phyloP scores from a whole-genome alignment of 2,888 invertebrate genomes.

The Deroplatys truncata region DNA sequence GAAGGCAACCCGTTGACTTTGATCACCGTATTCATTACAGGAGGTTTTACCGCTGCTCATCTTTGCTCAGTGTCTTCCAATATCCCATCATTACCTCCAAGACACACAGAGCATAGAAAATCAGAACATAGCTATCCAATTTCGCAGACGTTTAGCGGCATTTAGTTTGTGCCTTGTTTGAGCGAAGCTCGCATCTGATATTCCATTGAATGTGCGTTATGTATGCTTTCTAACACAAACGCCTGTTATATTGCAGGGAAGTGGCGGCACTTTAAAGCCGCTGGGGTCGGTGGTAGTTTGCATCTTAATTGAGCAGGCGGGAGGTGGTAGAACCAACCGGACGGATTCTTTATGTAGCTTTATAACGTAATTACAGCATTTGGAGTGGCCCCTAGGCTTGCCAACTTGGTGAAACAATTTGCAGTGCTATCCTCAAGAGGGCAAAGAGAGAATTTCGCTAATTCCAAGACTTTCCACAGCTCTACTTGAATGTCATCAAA shows the following conservation, averaged over 20 bases:
- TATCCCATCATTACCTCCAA: not conserved
- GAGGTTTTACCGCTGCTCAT: not conserved
- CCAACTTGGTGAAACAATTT: not conserved
- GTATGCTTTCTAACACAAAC: not conserved
- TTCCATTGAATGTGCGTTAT: slow-evolving; percentile 1
- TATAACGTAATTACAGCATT: not conserved
- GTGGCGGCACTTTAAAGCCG: not conserved
- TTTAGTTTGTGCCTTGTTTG: not conserved
- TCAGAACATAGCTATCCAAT: not conserved
- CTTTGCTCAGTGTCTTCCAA: not conserved
- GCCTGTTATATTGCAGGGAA: not conserved
- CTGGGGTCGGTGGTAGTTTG: not conserved
- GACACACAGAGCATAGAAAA: not conserved
- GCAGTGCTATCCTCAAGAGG: not conserved
- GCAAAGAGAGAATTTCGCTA: not conserved
- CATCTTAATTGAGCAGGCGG: not conserved
- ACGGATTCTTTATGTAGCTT: not conserved
- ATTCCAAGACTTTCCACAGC: not conserved
- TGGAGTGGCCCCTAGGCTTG: not conserved
- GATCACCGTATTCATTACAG: not conserved
- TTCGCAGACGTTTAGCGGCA: not conserved
- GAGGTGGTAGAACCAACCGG: not conserved
- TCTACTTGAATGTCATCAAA: not conserved
- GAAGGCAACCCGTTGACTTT: not conserved
- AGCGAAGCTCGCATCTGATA: not conserved